Conservation (phyloP, 2,888 invertebrate species). For the Hipparchia sbordonii region DNA sequence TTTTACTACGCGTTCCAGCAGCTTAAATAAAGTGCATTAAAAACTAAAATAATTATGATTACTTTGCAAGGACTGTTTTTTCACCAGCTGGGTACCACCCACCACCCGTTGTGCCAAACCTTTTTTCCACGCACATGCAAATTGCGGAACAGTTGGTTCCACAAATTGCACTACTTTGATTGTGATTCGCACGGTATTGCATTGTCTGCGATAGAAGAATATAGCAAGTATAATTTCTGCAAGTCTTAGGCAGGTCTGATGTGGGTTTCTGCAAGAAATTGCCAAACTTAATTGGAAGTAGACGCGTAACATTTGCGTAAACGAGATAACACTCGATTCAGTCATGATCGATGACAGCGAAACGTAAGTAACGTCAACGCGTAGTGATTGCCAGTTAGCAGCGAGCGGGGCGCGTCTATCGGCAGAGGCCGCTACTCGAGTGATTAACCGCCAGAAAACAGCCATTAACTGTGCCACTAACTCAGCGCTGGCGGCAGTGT, state of each 20-base stretch:
- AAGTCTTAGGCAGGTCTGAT: no score
- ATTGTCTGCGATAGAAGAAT: no score
- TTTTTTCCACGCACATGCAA: no score
- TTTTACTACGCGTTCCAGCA: constrained; percentile 11
- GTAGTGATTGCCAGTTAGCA: constrained; percentile 3
- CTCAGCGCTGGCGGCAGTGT: not conserved
- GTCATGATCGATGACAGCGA: not conserved
- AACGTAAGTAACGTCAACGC: not conserved
- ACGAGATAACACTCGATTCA: not conserved
- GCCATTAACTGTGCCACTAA: constrained; percentile 2
- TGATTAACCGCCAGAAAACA: constrained; percentile 1
- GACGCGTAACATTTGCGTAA: not conserved
- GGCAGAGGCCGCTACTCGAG: not conserved
- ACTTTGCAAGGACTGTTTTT: not conserved
- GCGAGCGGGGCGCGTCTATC: not conserved
- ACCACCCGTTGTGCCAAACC: no score
- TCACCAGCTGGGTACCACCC: no score
- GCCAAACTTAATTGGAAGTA: no score
- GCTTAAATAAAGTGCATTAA: not conserved
- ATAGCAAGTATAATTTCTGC: no score
- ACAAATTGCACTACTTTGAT: no score
- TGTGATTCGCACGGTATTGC: no score
- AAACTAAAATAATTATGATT: not conserved
- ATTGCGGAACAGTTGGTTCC: no score
- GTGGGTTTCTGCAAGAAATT: no score